Percentiles rank a stretch among this genome's conserved stretches.
Evolutionary conservation across 2,888 invertebrate species (phyloP).

Genomic region (Morpho deidamia): DNA sequence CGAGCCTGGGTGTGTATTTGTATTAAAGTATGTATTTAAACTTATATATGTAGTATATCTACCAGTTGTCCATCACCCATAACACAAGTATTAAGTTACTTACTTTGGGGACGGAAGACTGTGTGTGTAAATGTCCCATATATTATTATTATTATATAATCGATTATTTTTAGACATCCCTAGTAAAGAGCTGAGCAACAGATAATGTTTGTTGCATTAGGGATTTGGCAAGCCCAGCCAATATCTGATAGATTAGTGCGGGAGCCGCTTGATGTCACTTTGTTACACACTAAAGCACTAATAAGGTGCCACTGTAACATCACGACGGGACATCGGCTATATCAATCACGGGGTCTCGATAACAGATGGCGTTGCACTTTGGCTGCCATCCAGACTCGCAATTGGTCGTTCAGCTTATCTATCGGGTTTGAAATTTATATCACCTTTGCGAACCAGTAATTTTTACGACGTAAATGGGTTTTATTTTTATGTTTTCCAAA

Average conservation of each 20-base stretch:
- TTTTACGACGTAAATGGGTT: background rate
- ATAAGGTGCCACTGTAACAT: constrained; percentile 16
- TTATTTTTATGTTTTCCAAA: background rate
- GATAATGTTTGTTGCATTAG: no score
- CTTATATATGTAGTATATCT: no score
- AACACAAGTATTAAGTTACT: no score
- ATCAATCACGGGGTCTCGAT: constrained; percentile 33
- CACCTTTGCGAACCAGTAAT: constrained; percentile 3
- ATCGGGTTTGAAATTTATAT: constrained; percentile 9
- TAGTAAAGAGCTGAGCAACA: no score
- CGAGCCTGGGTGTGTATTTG: no score
- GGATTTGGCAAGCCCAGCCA: no score
- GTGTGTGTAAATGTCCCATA: no score
- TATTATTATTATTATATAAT: no score
- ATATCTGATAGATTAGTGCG: background rate
- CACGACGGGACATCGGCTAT: constrained; percentile 22
- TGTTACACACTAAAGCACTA: background rate
- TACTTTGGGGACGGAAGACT: no score
- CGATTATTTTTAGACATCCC: no score
- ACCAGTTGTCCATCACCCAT: no score
- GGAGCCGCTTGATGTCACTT: background rate
- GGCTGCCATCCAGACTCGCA: constrained; percentile 30
- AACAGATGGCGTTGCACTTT: constrained; percentile 34
- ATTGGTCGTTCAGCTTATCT: constrained; percentile 23
- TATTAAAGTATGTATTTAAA: no score